These are phyloP conservation scores for Conus canariensis DNA, from an alignment of 2,888 invertebrate genomes.

Conservation along the genomic window DNA sequence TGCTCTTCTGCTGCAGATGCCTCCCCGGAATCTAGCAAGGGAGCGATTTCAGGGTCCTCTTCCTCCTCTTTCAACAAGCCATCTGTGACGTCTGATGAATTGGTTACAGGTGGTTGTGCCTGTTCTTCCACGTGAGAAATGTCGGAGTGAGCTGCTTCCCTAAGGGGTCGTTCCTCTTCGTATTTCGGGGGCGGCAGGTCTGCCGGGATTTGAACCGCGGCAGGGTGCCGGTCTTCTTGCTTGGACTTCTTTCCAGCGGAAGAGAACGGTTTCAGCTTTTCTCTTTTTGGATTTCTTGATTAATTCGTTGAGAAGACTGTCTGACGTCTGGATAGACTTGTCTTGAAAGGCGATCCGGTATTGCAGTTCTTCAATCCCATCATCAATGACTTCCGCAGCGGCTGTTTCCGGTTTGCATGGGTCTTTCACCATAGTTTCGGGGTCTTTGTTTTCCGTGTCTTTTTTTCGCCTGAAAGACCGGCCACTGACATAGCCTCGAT, in stretches of 20 bases:
- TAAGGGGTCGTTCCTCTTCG: neutral
- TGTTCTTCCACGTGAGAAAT: neutral
- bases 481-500: conserved; percentile 48
- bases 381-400: neutral
- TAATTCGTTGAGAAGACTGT: conserved; percentile 37
- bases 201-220: neutral
- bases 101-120: neutral
- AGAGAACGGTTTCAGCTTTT: conserved; percentile 22
- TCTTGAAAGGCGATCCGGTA: conserved; percentile 34
- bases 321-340: conserved; percentile 48
- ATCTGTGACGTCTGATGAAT: neutral
- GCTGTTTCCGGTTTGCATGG: neutral
- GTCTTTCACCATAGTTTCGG: neutral
- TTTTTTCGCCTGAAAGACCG: conserved; percentile 44
- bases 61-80: conserved; percentile 28
- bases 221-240: neutral
- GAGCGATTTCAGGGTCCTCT: conserved; percentile 30
- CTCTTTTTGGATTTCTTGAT: conserved; percentile 44
- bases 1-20: neutral
- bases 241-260: conserved; percentile 37
- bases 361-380: conserved; percentile 19
- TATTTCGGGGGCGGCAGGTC: neutral
- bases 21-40: neutral
- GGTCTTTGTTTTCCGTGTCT: conserved; percentile 25
- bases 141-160: neutral